Conservation (phyloP, 2,113 vertebrate genomes). For the Rana temporaria region DNA sequence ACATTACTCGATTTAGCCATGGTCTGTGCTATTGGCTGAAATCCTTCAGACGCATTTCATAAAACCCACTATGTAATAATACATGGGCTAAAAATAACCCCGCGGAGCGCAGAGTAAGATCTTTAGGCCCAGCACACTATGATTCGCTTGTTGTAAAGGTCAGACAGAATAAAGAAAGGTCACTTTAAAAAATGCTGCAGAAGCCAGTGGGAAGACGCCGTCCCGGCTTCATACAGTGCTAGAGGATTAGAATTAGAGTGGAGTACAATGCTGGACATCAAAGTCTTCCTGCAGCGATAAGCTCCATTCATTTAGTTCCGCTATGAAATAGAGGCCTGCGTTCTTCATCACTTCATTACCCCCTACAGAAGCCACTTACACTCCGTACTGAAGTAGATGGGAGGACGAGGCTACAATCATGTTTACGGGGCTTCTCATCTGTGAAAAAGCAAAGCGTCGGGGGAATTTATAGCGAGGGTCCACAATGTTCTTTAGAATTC, state of each 20-base stretch:
- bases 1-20: too few species aligned
- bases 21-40: background rate
- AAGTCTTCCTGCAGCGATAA: constrained; percentile 47
- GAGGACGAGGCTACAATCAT: constrained; percentile 25
- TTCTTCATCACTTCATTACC: constrained; percentile 48
- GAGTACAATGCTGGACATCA: constrained; percentile 42
- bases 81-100: too few species aligned
- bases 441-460: background rate
- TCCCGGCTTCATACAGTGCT: constrained; percentile 15
- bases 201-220: constrained; percentile 24
- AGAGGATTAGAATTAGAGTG: constrained; percentile 38
- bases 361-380: constrained; percentile 28
- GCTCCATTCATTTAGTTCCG: constrained; percentile 50
- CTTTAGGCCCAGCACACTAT: background rate
- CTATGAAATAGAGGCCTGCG: constrained; percentile 39
- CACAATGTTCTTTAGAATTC: too few species aligned
- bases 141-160: background rate
- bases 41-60: background rate
- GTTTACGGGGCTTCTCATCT: constrained; percentile 23
- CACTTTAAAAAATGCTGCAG: constrained; percentile 6
- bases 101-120: too few species aligned
- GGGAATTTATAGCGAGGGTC: too few species aligned
- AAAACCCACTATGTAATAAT: background rate
- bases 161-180: background rate
- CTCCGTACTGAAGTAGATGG: constrained; percentile 25